Base-by-base conservation (phyloP, 2,113 vertebrate species). In the Ranitomeya variabilis region DNA sequence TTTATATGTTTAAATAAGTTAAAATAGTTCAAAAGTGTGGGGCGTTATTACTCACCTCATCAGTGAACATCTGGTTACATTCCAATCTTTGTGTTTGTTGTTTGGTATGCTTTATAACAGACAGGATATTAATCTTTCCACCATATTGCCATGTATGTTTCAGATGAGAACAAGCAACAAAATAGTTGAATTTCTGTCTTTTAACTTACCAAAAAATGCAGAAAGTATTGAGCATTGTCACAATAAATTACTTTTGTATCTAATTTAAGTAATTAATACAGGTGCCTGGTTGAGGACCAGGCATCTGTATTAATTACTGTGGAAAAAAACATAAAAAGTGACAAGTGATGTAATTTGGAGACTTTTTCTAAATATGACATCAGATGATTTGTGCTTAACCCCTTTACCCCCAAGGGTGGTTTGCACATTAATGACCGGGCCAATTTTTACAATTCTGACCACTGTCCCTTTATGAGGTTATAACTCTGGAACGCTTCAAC, bases 1-100 rank as follows among this genome's bases (percentile, higher is more conserved):
- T 84, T 84, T 84, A 84, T 84, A 66, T 84, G 51, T 84, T 84
- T 71, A 84, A 84, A 84, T n/a, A 83, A 69, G 82, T 84, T n/a
- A 84, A 84, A 84, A 84, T 84, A 71, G 64, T 69, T 84, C 82
- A 84, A 84, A 84, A 55, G 82, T 69, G 82, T 69, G n/a, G 15
- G 0, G 8, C 51, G 16, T 84, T 84, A 84, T 84, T 84, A 55
- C 82, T 52, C 82, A 84, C 82, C 82, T 84, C 82, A 84, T 84
- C 82, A 84, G 64, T 54, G 64, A 69, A 84, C 82, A 84, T 84
- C 82, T 84, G 82, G 82, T 71, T n/a, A 71, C 82, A 84, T 84
- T 84, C 64, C 82, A 84, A 26, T 71, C 45, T 54, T n/a, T 54
- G 21, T 69, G 66, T 84, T 84, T 84, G 82, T 71, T 84, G 81